Evolutionary conservation across 53 echinoderm and acorn worm genomes (phyloP).

Genomic region (Stichopus horrens): DNA sequence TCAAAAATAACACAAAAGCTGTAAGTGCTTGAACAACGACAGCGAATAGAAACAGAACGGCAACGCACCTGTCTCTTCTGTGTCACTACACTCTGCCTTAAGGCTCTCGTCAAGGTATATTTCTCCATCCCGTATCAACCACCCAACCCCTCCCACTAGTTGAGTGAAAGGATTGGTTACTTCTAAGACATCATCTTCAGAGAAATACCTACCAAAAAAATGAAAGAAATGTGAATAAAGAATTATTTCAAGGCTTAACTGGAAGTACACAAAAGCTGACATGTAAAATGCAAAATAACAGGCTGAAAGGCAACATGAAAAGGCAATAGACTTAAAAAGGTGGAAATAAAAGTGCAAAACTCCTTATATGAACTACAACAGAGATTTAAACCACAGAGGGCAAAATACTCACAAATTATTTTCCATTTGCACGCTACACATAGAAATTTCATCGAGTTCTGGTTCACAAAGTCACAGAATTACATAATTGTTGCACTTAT

Average conservation of each 20-base stretch:
- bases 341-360: background rate
- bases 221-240: background rate
- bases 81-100: constrained; percentile 79
- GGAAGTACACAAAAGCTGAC: too few species aligned
- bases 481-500: too few species aligned
- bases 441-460: too few species aligned
- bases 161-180: constrained; percentile 88
- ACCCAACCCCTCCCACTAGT: constrained; percentile 91
- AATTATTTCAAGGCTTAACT: background rate
- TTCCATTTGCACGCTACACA: too few species aligned
- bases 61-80: constrained; percentile 78
- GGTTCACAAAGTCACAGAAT: too few species aligned
- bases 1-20: background rate
- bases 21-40: background rate
- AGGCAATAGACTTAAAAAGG: too few species aligned
- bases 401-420: too few species aligned
- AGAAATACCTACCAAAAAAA: constrained; percentile 69
- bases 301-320: too few species aligned
- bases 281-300: too few species aligned
- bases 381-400: too few species aligned
- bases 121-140: constrained; percentile 88
- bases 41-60: background rate
- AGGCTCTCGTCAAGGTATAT: constrained; percentile 75
- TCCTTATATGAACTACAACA: background rate
- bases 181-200: constrained; percentile 78